phyloP scores from a whole-genome alignment of 2,797 vertebrate genomes.

The Cheirogaleus major region DNA sequence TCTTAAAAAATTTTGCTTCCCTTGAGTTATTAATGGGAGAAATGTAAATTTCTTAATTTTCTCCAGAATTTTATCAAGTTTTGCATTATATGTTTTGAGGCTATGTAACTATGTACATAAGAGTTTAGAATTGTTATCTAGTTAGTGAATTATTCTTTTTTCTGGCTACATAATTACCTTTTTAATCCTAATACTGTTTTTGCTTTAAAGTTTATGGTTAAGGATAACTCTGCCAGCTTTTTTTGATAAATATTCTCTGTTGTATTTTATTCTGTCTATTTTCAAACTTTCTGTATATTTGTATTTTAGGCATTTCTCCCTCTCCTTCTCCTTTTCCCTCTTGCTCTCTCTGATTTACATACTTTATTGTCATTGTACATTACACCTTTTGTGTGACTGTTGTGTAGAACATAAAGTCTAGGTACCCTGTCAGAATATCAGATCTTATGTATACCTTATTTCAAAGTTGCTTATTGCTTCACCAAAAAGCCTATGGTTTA shows the following conservation, averaged over 20 bases:
- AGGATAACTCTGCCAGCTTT: neutral
- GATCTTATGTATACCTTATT: slow-evolving; percentile 60
- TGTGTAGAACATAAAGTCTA: slow-evolving; percentile 67
- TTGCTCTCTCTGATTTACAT: neutral
- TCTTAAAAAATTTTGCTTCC: neutral
- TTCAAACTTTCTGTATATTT: neutral
- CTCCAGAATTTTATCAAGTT: neutral
- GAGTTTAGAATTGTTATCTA: neutral
- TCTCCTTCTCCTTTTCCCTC: neutral
- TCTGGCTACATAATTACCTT: neutral
- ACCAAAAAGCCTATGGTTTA: neutral
- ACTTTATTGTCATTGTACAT: slow-evolving; percentile 19
- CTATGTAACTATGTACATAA: neutral
- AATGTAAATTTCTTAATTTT: neutral
- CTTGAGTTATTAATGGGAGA: neutral
- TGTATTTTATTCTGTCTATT: neutral
- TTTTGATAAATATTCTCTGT: neutral
- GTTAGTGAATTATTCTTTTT: neutral
- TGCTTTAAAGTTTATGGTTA: neutral
- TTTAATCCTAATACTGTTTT: neutral
- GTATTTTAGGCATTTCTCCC: neutral
- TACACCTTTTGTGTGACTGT: slow-evolving; percentile 52
- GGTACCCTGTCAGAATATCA: slow-evolving; percentile 65
- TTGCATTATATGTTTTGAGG: neutral
- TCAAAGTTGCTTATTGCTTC: slow-evolving; percentile 56